phyloP scores from a whole-genome alignment of 2,797 vertebrate species.

The Poeciliopsis presidionis region DNA sequence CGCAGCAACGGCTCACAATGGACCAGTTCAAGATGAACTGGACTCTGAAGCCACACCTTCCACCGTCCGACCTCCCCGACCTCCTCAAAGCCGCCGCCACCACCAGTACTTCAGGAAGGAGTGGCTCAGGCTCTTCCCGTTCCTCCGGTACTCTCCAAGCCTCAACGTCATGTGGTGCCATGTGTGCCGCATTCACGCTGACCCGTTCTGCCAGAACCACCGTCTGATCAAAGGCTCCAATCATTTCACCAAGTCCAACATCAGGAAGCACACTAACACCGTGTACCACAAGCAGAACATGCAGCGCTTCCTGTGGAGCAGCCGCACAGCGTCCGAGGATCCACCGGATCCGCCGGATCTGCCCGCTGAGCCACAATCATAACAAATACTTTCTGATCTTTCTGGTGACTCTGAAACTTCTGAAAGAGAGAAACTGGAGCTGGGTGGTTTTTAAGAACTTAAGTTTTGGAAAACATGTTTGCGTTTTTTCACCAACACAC shows the following conservation, averaged over 20 bases:
- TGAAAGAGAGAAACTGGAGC: background rate
- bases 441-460: too few relatives aligned
- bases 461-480: too few relatives aligned
- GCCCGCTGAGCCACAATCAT: background rate
- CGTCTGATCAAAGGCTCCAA: slow-evolving; percentile 90
- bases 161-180: slow-evolving; percentile 94
- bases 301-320: slow-evolving; percentile 74
- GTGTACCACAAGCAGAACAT: slow-evolving; percentile 89
- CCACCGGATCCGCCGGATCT: background rate
- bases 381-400: background rate
- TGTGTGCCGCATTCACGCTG: slow-evolving; percentile 89
- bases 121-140: slow-evolving; percentile 92
- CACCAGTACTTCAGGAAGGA: slow-evolving; percentile 87
- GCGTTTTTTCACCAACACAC: too few relatives aligned
- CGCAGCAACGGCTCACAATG: slow-evolving; percentile 83
- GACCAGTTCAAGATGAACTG: slow-evolving; percentile 65
- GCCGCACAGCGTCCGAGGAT: background rate
- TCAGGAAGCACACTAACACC: slow-evolving; percentile 89
- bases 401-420: background rate
- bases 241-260: slow-evolving; percentile 88
- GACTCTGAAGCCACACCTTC: slow-evolving; percentile 84
- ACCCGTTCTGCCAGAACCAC: slow-evolving; percentile 84
- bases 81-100: slow-evolving; percentile 68
- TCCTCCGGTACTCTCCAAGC: slow-evolving; percentile 88
- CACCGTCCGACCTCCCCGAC: too few relatives aligned